A percentile compares a stretch with the other conserved stretches of the same genome.
phyloP scores from a whole-genome alignment of 2,113 vertebrate genomes.

The Sporophila hypoxantha region DNA sequence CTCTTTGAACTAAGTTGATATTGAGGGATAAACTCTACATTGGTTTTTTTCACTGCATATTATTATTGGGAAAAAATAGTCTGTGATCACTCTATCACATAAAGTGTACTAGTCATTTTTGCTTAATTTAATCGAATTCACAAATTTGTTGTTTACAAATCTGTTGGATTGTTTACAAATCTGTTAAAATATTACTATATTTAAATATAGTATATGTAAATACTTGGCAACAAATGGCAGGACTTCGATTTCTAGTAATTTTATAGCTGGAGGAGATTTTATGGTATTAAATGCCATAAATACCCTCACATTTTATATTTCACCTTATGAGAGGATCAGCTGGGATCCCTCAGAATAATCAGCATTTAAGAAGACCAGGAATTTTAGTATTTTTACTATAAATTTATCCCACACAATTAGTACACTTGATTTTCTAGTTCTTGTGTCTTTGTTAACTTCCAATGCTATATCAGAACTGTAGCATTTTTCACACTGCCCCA shows the following conservation, averaged over 20 bases:
- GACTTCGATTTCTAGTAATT: neutral
- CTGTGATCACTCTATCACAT: neutral
- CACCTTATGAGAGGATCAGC: neutral
- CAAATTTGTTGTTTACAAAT: neutral
- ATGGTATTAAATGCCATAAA: neutral
- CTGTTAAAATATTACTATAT: neutral
- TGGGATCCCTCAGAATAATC: neutral
- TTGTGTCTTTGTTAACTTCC: neutral
- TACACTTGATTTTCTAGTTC: neutral
- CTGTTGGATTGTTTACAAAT: neutral
- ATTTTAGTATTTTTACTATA: neutral
- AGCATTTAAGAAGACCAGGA: neutral
- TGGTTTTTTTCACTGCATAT: accelerated
- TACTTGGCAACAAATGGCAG: neutral
- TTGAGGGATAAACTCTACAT: neutral
- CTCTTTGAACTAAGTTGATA: neutral
- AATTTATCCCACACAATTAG: neutral
- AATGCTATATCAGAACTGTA: neutral
- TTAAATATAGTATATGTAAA: neutral
- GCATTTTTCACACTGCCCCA: neutral
- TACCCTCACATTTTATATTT: neutral
- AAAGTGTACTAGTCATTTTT: neutral
- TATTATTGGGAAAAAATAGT: neutral
- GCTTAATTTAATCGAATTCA: neutral
- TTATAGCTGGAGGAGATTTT: neutral